Conservation (phyloP, 2,113 vertebrate species). For the Chionis minor region DNA sequence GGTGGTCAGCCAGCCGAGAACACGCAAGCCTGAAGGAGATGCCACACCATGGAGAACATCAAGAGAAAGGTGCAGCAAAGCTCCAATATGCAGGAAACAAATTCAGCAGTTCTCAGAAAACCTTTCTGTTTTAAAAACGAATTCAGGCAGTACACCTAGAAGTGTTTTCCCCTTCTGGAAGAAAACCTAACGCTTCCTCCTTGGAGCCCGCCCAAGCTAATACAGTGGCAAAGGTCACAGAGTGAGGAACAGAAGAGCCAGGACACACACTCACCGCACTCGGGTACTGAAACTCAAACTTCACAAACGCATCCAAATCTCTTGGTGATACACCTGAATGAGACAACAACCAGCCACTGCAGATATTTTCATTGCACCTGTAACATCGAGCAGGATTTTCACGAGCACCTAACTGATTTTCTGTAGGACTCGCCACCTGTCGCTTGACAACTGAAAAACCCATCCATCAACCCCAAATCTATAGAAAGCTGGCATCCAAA, state of each 20-base stretch:
- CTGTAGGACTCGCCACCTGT: not conserved
- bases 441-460: not conserved
- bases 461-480: not conserved
- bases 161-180: not conserved
- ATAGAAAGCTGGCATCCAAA: not conserved
- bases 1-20: not conserved
- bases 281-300: conserved; percentile 95
- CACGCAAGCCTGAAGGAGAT: not conserved
- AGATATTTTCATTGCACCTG: not conserved
- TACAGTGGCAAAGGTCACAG: not conserved
- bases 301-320: conserved; percentile 89
- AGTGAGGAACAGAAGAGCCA: not conserved
- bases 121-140: not conserved
- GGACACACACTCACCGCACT: conserved; percentile 81
- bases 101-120: not conserved
- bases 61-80: not conserved
- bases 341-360: conserved; percentile 5
- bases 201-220: not conserved
- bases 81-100: not conserved
- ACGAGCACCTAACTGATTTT: not conserved
- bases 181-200: not conserved
- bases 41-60: not conserved
- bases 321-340: conserved; percentile 84
- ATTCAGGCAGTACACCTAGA: not conserved
- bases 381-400: not conserved